Evolutionary conservation across 2,113 vertebrate genomes (phyloP), one percentile per base, ranked within the genome.

Genomic region (Dascyllus trimaculatus): DNA sequence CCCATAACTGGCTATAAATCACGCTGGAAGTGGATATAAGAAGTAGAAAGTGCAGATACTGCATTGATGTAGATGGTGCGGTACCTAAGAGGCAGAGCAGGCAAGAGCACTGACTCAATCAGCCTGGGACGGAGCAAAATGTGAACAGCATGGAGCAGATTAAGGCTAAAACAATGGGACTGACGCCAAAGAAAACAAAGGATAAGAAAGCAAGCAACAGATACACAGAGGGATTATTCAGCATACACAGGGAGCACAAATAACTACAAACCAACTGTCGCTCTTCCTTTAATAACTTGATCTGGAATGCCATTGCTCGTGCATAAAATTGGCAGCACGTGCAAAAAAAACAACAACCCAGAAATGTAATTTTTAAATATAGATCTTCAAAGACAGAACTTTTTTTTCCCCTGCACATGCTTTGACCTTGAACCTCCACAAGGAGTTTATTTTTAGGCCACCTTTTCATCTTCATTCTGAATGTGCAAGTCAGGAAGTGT

Each of bases 201-300:
- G 80, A 85, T 81, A 72, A 88, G 48, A 49, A 87, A 73, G 81
- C 81, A 78, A 90, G 86, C 86, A 83, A 84, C 78, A 78, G 75
- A 87, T 82, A 90, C 53, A 81, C 75, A 58, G 65, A 77, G 59
- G 86, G 76, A 89, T 84, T 89, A 87, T 72, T 81, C 69, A 78
- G 64, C 84, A 84, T 75, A 73, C 81, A 85, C 68, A 11, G 67
- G 87, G 85, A 25, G 77, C 78, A 84, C 81, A 89, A 86, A 90
- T 88, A 89, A 77, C 88, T 80, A 82, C 88, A 83, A 87, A 90
- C 89, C 88, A 90, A 88, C 86, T 89, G 91, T 89, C 86, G 74
- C 81, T 84, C 79, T 84, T 78, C 88, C 61, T 86, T 87, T 87
- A 79, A 89, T 89, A 87, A 82, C 72, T 72, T 79, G 60, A 82